Evolutionary conservation across 2,797 vertebrate species (phyloP).

Genomic region (Alosa sapidissima): DNA sequence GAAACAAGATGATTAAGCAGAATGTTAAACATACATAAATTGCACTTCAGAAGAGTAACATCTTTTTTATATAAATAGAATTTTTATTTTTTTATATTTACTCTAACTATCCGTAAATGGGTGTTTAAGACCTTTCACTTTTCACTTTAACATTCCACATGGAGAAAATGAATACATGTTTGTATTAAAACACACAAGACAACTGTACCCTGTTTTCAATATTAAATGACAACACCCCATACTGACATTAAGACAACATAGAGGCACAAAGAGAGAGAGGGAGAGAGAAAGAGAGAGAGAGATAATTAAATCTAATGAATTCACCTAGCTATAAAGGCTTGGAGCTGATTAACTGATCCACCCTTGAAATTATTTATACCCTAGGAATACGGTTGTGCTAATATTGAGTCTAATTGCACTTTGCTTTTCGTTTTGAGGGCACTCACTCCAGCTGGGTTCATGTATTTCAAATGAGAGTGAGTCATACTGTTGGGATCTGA

Average conservation of each 20-base stretch:
- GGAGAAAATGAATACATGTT: background rate
- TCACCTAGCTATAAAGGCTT: background rate
- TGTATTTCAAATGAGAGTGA: conserved; percentile 3
- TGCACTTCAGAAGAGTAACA: conserved; percentile 6
- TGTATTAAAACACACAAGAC: background rate
- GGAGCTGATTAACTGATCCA: background rate
- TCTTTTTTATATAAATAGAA: background rate
- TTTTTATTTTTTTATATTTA: background rate
- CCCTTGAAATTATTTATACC: background rate
- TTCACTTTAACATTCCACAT: conserved; percentile 4
- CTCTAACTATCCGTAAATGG: background rate
- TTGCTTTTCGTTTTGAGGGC: background rate
- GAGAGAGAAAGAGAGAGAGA: background rate
- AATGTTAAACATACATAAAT: conserved; percentile 6
- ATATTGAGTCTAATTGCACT: conserved; percentile 8
- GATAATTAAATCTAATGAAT: background rate
- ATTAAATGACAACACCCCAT: background rate
- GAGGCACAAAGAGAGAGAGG: background rate
- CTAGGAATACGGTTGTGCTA: background rate
- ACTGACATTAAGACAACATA: conserved; percentile 11
- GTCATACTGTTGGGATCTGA: background rate
- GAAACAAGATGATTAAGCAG: background rate
- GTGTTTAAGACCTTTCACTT: conserved; percentile 9
- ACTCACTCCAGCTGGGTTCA: background rate
- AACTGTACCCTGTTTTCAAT: conserved; percentile 3